Evolutionary conservation across 2,113 vertebrate genomes (phyloP).

Genomic region (Herpetotheres cachinnans): DNA sequence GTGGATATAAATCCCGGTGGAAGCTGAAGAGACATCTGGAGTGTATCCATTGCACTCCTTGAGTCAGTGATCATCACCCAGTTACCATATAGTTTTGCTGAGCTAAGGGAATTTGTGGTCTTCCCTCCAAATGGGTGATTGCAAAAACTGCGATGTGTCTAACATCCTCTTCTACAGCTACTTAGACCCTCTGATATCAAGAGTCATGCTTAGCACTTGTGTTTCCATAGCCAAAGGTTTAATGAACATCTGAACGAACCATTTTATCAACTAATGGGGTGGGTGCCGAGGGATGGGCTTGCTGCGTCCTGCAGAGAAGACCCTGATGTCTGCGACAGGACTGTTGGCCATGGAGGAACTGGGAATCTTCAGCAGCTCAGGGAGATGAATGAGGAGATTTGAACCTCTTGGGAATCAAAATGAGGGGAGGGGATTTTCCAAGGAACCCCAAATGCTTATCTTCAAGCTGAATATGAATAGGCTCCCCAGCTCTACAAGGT

Average conservation of each 20-base stretch:
- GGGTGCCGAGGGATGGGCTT: background rate
- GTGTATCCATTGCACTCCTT: background rate
- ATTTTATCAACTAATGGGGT: background rate
- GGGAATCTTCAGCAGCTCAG: background rate
- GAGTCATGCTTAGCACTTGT: background rate
- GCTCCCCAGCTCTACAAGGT: background rate
- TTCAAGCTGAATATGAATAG: background rate
- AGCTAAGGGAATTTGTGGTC: background rate
- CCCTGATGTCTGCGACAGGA: background rate
- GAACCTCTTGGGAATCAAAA: background rate
- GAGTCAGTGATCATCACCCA: background rate
- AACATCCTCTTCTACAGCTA: background rate
- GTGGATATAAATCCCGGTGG: background rate
- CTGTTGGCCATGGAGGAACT: background rate
- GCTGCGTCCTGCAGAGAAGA: background rate
- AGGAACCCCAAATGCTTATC: background rate
- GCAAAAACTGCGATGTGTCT: background rate
- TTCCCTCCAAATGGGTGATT: background rate
- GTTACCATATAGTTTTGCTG: background rate
- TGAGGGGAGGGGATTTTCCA: background rate
- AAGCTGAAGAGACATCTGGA: constrained; percentile 23
- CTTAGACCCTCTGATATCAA: background rate
- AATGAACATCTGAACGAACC: background rate
- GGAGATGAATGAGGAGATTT: background rate
- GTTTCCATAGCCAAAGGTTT: background rate